Evolutionary conservation across 2,797 vertebrate species (phyloP).

Genomic region (Parambassis ranga): DNA sequence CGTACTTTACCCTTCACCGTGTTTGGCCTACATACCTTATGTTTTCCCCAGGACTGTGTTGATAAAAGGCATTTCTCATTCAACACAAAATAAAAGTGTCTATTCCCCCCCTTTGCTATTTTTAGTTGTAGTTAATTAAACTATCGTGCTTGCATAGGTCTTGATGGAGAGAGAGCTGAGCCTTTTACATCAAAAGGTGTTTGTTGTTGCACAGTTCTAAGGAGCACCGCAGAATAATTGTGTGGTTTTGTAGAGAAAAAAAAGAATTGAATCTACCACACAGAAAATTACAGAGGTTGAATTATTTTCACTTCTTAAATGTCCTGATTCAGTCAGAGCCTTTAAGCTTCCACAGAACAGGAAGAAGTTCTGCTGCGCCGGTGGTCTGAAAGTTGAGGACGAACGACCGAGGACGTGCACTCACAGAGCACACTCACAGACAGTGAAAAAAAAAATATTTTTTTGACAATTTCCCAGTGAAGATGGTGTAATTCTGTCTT

Average conservation of each 20-base stretch:
- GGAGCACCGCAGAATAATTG: not conserved
- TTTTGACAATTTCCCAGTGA: no score
- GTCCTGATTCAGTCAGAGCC: not conserved
- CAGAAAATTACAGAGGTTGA: not conserved
- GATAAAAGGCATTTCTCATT: slow-evolving; percentile 8
- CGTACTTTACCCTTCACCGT: slow-evolving; percentile 15
- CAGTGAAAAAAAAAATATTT: no score
- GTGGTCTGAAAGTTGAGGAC: not conserved
- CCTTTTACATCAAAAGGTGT: slow-evolving; percentile 36
- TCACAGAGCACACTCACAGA: no score
- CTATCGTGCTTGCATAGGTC: not conserved
- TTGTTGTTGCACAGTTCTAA: slow-evolving; percentile 18
- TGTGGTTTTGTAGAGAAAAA: not conserved
- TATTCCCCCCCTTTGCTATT: slow-evolving; percentile 6
- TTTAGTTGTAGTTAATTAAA: slow-evolving; percentile 47
- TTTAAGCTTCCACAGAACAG: slow-evolving; percentile 4
- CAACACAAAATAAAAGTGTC: not conserved
- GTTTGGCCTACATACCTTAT: slow-evolving; percentile 26
- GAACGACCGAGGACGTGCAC: no score
- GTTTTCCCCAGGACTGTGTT: slow-evolving; percentile 7
- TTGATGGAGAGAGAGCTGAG: not conserved
- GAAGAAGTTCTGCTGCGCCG: not conserved
- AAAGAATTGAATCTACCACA: not conserved
- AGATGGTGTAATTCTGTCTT: no score
- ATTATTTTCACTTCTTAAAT: not conserved